phyloP scores from a whole-genome alignment of 2,113 vertebrate species.

The Coptodon bakossiorum region DNA sequence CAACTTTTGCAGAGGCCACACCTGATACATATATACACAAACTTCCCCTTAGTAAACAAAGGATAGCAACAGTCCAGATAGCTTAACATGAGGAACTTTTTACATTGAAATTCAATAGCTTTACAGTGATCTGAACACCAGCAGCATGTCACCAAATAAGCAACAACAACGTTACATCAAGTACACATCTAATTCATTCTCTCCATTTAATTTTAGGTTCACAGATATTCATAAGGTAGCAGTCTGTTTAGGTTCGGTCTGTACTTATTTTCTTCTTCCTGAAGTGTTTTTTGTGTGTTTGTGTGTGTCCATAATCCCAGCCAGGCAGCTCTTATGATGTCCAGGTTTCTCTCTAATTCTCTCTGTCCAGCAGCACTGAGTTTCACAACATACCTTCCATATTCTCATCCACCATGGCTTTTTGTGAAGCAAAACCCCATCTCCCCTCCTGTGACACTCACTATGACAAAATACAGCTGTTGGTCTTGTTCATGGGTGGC shows the following conservation, averaged over 20 bases:
- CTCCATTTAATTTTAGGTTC: neutral
- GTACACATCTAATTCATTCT: neutral
- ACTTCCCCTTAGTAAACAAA: neutral
- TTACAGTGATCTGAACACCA: conserved; percentile 48
- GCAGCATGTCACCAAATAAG: conserved; percentile 41
- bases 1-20: neutral
- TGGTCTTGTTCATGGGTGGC: conserved; percentile 92
- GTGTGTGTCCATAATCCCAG: neutral
- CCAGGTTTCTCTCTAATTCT: neutral
- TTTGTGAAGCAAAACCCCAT: neutral
- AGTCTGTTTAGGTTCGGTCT: neutral
- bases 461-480: conserved; percentile 85
- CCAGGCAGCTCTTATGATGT: neutral
- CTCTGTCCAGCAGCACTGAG: neutral
- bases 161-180: conserved; percentile 43
- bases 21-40: neutral
- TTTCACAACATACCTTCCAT: neutral
- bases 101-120: neutral
- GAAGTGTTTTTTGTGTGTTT: neutral
- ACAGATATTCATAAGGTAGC: neutral
- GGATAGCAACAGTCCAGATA: conserved; percentile 12
- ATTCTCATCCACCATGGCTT: neutral
- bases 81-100: neutral
- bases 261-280: neutral
- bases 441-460: neutral